Evolutionary conservation across 2,888 invertebrate species (phyloP).

Genomic region (Amblyteles armatorius): DNA sequence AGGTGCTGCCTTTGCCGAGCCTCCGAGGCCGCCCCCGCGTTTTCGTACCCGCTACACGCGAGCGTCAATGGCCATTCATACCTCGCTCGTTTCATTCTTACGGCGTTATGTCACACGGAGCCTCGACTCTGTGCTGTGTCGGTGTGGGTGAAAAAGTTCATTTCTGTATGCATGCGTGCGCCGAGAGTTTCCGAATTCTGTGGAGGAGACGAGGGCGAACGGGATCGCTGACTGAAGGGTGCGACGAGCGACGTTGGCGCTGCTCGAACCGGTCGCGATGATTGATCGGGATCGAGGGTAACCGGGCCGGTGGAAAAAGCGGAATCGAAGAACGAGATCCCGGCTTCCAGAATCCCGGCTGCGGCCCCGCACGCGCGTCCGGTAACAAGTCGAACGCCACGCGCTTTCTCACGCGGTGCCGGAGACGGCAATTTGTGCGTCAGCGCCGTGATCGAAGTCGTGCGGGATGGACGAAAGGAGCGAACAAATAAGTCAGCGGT

Average conservation of each 20-base stretch:
- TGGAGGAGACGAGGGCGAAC: background rate
- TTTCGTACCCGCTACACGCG: conserved; percentile 42
- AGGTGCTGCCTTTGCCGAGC: conserved; percentile 74
- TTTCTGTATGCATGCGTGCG: background rate
- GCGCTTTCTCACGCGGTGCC: background rate
- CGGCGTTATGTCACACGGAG: conserved; percentile 78
- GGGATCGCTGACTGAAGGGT: conserved; percentile 50
- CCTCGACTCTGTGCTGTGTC: background rate
- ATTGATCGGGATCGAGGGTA: conserved; percentile 67
- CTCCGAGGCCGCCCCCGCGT: conserved; percentile 68
- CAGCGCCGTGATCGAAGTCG: conserved; percentile 34
- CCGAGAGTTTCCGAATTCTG: conserved; percentile 50
- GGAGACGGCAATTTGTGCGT: conserved; percentile 55
- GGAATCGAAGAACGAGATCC: conserved; percentile 53
- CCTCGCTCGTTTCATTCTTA: conserved; percentile 64
- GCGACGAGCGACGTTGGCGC: conserved; percentile 30
- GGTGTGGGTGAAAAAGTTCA: background rate
- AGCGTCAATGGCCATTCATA: conserved; percentile 64
- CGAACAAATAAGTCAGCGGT: conserved; percentile 17
- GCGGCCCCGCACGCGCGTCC: conserved; percentile 53
- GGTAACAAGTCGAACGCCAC: conserved; percentile 27
- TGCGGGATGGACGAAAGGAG: conserved; percentile 37
- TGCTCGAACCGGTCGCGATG: conserved; percentile 46
- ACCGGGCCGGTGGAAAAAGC: conserved; percentile 61
- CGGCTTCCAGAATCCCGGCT: conserved; percentile 1